Evolutionary conservation across 2,888 invertebrate species (phyloP).

Genomic region (Galerucella calmariensis): DNA sequence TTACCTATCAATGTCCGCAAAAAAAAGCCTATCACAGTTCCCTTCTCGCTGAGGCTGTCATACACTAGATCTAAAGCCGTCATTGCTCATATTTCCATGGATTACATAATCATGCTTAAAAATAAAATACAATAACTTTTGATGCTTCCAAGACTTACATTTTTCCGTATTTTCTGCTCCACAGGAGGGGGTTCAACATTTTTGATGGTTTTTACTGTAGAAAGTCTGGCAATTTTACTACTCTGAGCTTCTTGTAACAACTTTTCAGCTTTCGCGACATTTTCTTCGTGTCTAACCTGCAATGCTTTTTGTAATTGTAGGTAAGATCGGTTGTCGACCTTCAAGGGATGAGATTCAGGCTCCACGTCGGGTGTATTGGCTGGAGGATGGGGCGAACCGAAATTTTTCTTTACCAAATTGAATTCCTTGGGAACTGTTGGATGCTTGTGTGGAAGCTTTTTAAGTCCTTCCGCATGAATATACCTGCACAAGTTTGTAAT

Average conservation of each 20-base stretch:
- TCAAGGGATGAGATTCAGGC: background rate
- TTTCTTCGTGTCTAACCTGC: slow-evolving; percentile 30
- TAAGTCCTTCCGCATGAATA: slow-evolving; percentile 33
- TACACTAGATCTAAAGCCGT: too few species aligned
- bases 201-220: background rate
- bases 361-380: slow-evolving; percentile 40
- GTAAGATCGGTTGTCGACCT: slow-evolving; percentile 12
- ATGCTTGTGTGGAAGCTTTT: slow-evolving; percentile 39
- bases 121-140: background rate
- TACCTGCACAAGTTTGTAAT: slow-evolving; percentile 4
- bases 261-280: slow-evolving; percentile 50
- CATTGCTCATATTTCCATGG: too few species aligned
- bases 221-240: background rate
- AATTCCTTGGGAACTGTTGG: slow-evolving; percentile 52
- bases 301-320: slow-evolving; percentile 44
- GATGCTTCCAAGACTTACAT: background rate
- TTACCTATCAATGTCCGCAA: background rate
- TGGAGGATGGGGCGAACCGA: slow-evolving; percentile 39
- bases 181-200: background rate
- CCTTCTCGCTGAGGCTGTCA: too few species aligned
- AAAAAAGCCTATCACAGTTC: too few species aligned
- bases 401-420: slow-evolving; percentile 30
- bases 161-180: slow-evolving; percentile 12
- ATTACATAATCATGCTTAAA: background rate
- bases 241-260: slow-evolving; percentile 50